These are phyloP conservation scores for Gallinago nigripennis DNA, from an alignment of 2,797 vertebrate genomes.

Conservation along the genomic window DNA sequence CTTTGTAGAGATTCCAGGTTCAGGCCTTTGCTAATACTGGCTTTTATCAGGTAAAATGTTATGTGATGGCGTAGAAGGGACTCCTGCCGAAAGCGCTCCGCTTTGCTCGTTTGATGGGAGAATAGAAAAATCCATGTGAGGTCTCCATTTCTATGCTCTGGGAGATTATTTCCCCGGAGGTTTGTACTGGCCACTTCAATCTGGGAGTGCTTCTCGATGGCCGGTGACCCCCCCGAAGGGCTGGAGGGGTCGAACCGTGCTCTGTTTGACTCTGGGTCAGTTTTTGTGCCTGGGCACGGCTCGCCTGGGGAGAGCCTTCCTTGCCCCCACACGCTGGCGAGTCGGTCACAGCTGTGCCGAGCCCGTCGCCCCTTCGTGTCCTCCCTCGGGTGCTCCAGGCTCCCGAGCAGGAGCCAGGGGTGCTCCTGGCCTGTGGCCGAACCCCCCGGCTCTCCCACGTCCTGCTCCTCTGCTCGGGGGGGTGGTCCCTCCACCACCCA, in stretches of 20 bases:
- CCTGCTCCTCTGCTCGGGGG: not conserved
- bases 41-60: slow-evolving; percentile 25
- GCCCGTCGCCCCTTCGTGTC: not conserved
- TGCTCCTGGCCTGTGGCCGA: not conserved
- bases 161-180: not conserved
- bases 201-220: not conserved
- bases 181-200: not conserved
- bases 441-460: not conserved
- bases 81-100: not conserved
- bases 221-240: not conserved
- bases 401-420: not conserved
- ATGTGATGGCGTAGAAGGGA: not conserved
- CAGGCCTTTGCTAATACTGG: slow-evolving; percentile 1
- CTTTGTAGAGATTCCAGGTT: not conserved
- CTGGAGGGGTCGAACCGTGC: not conserved
- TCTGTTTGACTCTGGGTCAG: not conserved
- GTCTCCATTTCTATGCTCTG: not conserved
- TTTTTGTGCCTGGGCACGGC: not conserved
- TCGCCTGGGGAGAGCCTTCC: too few relatives aligned
- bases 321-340: too few relatives aligned
- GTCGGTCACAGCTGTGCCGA: not conserved
- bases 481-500: not conserved
- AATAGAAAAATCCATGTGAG: not conserved
- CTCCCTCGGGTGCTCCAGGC: not conserved
- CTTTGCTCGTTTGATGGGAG: not conserved